Evolutionary conservation across 1,140 invertebrate genomes (phyloP).

Genomic region (Drosophila kurseongensis): DNA sequence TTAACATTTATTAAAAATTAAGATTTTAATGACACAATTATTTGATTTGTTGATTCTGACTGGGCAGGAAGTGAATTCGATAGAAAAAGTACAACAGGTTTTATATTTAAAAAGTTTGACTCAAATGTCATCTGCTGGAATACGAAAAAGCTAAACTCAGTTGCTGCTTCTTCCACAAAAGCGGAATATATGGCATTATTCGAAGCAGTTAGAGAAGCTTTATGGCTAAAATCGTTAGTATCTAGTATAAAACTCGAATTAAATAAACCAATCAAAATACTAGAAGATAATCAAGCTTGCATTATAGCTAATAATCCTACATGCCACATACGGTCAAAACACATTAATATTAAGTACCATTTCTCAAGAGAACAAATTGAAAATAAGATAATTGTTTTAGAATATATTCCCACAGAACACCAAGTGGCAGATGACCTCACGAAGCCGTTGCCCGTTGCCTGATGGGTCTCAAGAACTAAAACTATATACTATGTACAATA

Average conservation of each 20-base stretch:
- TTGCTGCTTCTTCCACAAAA: slow-evolving; percentile 56
- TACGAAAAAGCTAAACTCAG: slow-evolving; percentile 73
- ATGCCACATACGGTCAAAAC: too few relatives aligned
- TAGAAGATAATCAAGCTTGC: too few relatives aligned
- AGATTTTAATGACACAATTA: too few relatives aligned
- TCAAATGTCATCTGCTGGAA: slow-evolving; percentile 4
- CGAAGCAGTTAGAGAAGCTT: too few relatives aligned
- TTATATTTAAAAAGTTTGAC: too few relatives aligned
- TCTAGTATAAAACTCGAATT: slow-evolving; percentile 33
- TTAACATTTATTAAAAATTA: slow-evolving; percentile 52
- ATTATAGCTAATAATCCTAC: too few relatives aligned
- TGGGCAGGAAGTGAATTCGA: too few relatives aligned
- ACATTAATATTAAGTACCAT: too few relatives aligned
- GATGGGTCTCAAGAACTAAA: slow-evolving; percentile 17
- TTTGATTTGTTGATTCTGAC: too few relatives aligned
- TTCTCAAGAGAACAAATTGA: slow-evolving; percentile 26
- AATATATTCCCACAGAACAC: slow-evolving; percentile 33
- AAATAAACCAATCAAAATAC: not conserved
- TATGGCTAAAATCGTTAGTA: too few relatives aligned
- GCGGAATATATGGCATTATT: slow-evolving; percentile 54
- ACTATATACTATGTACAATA: not conserved
- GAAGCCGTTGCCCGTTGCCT: slow-evolving; percentile 19
- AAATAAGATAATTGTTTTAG: slow-evolving; percentile 17
- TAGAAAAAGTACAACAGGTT: too few relatives aligned
- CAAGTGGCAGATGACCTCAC: slow-evolving; percentile 18